Evolutionary conservation across 2,797 vertebrate genomes (phyloP), one percentile per base, ranked within the genome.

Genomic region (Notolepis coatsorum): DNA sequence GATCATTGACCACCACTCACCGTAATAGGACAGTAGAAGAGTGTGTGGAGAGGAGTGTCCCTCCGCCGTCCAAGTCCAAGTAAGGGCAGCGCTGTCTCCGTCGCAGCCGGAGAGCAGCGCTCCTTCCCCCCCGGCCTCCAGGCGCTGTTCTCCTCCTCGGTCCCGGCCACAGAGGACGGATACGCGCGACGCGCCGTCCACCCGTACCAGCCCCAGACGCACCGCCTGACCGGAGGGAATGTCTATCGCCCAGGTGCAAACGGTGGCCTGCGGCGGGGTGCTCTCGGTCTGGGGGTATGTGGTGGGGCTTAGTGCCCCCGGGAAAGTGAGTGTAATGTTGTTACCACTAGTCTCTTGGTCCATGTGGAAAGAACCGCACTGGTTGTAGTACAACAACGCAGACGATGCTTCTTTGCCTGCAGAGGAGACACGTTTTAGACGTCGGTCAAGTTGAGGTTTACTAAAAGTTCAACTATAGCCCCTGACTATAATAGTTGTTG

Each of bases 161-260:
- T 54, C 65, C 63, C 53, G 6, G 15, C 57, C 64, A 53, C 88
- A 91, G 3, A 12, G 33, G 39, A 90, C 66, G 0, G 49, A 57
- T n/a, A 88, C 7, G 1, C 18, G 70, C 0, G 73, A 80, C 2
- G 58, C 74, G 1, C 23, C 31, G 9, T 78, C 87, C 37, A 65
- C n/a, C 63, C 51, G 10, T 20, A 46, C 20, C 0, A 66, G 7
- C 35, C 71, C 64, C 27, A 92, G 53, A 23, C 12, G 24, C 13
- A 91, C 61, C 8, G 31, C 61, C 24, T 61, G 73, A 7, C 67
- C 76, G n/a, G 1, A 12, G 21, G 73, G 74, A 13, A 87, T 2
- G 13, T 67, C 21, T 13, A 92, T 38, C 25, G 48, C 51, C 89
- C 89, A 91, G 18, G 73, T 82, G 55, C 89, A 91, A 15, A 55